Evolutionary conservation across 2,888 invertebrate genomes (phyloP).

Genomic region (Tipula helvola): DNA sequence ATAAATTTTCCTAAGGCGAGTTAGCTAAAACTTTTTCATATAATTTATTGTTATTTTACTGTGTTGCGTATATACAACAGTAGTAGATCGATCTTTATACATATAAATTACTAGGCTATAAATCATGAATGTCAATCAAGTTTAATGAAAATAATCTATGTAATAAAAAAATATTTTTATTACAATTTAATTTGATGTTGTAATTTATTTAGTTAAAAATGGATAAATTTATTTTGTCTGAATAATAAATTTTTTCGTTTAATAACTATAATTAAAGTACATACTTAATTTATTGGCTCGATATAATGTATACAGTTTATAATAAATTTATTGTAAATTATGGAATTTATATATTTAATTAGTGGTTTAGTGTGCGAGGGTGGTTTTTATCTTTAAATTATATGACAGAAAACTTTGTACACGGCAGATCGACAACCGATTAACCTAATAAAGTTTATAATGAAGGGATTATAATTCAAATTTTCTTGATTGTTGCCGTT

Average conservation of each 20-base stretch:
- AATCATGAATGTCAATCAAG: neutral
- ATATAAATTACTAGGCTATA: neutral
- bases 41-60: neutral
- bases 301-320: neutral
- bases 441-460: no score
- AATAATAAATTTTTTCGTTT: neutral
- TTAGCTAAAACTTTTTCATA: neutral
- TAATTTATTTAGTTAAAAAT: neutral
- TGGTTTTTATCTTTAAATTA: no score
- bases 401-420: no score
- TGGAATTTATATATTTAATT: no score
- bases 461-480: no score
- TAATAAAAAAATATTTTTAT: neutral
- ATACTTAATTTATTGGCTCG: neutral
- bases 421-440: no score
- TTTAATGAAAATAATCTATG: neutral
- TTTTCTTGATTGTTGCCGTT: no score
- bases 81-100: neutral
- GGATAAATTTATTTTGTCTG: neutral
- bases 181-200: neutral
- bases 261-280: neutral
- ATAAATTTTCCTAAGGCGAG: neutral
- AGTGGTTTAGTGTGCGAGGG: no score
- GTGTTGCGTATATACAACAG: neutral
- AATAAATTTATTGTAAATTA: no score